Evolutionary conservation across 2,797 vertebrate species (phyloP), one percentile per base, ranked within the genome.

Genomic region (Gastrophryne carolinensis): DNA sequence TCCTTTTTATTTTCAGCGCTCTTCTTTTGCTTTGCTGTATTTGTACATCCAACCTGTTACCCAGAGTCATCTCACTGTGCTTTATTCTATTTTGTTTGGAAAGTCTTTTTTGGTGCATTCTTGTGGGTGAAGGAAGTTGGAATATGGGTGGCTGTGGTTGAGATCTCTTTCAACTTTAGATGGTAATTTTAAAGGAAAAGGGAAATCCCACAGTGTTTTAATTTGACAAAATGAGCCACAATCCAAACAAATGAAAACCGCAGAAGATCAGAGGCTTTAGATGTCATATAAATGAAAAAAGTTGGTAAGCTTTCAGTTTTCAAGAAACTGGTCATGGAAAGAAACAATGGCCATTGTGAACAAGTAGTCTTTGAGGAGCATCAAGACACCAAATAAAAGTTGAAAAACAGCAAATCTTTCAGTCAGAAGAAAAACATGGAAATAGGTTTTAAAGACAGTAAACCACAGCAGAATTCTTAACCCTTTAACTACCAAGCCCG

Each of bases 161-260:
- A 64, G 37, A 64, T 54, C 47, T 54, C 60, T 53, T 73, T 63
- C 54, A 61, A 72, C 69, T 72, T 53, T 21, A 73, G 44, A 57
- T 52, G 56, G 61, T 65, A 65, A 56, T 63, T 73, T 73, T 26
- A 56, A 73, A 73, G 50, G 62, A 73, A 54, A 72, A 65, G 52
- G 56, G 64, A 75, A 76, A 69, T 39, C 56, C 47, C 23, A 62
- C 44, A 69, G 24, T 54, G 73, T 53, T 76, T 76, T 76, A 76
- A 75, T 75, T 54, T 62, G 57, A 76, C 73, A 76, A 69, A 69
- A 63, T n/a, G 24, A 69, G 54, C 73, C 73, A 41, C 73, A 76
- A 76, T 35, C 44, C 49, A 76, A 76, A 69, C 64, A 76, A 32
- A 44, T 53, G n/a, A 68, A 75, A 75, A 68, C 73, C 73, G 39